A percentile compares a stretch with the other conserved stretches of the same genome.
Conservation (phyloP, 30 jellyfish, hydroid and myxozoan species). For the Cassiopea andromeda region DNA sequence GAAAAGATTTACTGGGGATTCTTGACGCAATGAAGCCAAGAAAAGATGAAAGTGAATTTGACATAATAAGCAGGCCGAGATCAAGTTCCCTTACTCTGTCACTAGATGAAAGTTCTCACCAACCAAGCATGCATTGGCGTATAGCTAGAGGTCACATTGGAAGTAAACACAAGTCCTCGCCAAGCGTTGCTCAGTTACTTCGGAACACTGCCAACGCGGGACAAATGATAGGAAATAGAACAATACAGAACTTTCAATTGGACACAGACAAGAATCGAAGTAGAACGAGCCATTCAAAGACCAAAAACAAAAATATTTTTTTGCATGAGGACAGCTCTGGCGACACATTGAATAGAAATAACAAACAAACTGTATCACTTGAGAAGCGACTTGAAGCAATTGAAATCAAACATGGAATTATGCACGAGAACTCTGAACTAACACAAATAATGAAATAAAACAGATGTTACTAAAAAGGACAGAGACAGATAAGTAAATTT, state of each 20-base stretch:
- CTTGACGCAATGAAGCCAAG: neutral
- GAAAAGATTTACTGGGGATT: neutral
- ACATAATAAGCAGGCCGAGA: conserved; percentile 3
- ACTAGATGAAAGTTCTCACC: neutral
- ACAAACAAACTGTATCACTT: conserved; percentile 1
- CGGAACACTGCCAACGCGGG: neutral
- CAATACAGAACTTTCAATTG: neutral
- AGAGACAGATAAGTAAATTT: neutral
- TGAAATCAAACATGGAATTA: conserved; percentile 42
- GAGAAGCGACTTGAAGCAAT: conserved; percentile 45
- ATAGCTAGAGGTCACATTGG: conserved; percentile 22
- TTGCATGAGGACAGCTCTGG: neutral
- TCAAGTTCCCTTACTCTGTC: conserved; percentile 15
- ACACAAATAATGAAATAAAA: neutral
- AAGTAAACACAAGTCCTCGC: conserved; percentile 10
- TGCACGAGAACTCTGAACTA: neutral
- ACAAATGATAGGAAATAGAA: neutral
- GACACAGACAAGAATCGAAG: neutral
- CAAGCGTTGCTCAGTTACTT: conserved; percentile 4
- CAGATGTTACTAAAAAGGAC: neutral
- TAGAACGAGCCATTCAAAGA: neutral
- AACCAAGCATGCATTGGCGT: conserved; percentile 57
- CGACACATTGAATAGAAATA: neutral
- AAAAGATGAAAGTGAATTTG: neutral
- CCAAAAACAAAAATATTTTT: conserved; percentile 16